Evolutionary conservation across 2,888 invertebrate genomes (phyloP).

Genomic region (Acronicta alni): DNA sequence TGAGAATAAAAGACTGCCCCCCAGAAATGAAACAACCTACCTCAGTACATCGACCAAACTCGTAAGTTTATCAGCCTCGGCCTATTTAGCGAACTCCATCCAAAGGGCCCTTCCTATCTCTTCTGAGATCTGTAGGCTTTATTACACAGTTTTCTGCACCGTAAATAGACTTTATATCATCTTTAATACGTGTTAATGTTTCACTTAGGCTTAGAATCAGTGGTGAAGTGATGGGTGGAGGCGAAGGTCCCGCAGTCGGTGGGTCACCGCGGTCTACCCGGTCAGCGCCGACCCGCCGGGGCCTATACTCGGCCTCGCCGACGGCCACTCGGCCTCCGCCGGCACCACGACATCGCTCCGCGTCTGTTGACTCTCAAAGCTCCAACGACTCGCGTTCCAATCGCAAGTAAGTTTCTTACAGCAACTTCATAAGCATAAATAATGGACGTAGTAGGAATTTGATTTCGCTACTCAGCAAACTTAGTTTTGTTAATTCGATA

Average conservation of each 20-base stretch:
- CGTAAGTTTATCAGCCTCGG: constrained; percentile 73
- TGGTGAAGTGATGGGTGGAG: constrained; percentile 83
- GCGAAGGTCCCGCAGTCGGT: constrained; percentile 73
- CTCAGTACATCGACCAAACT: constrained; percentile 86
- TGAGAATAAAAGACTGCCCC: constrained; percentile 88
- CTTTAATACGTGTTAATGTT: background rate
- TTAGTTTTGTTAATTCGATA: no score
- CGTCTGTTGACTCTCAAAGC: constrained; percentile 96
- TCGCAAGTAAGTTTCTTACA: constrained; percentile 89
- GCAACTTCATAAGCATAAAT: background rate
- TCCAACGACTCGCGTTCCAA: constrained; percentile 95
- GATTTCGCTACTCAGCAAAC: background rate
- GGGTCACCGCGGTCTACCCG: constrained; percentile 95
- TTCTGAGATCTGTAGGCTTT: no score
- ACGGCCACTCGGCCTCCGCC: constrained; percentile 95
- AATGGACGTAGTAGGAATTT: background rate
- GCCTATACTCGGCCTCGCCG: constrained; percentile 92
- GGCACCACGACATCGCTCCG: constrained; percentile 92
- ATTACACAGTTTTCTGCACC: no score
- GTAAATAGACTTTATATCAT: background rate
- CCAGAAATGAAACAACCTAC: constrained; percentile 87
- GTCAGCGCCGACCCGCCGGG: constrained; percentile 93
- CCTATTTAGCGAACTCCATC: constrained; percentile 9
- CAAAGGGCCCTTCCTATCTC: no score
- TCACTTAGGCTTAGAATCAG: constrained; percentile 68